Base-by-base conservation (phyloP, 23 tunicate genomes). In the Styela clava region DNA sequence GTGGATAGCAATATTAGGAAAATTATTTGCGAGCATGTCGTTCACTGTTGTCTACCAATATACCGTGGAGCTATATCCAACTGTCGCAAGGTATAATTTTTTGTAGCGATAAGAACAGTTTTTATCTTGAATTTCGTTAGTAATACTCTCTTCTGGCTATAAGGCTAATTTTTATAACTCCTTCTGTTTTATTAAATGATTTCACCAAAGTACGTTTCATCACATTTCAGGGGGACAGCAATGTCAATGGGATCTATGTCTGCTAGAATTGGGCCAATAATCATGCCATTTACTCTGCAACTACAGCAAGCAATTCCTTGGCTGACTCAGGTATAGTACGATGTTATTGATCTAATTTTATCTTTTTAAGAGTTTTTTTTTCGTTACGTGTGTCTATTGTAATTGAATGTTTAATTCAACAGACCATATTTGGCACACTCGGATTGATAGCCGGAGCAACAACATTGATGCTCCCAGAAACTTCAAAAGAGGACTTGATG, bases 261-360 rank as follows among this genome's bases (percentile, higher is more conserved):
- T 1, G 87, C 93, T 7, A 36, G 93, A 27, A 84, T 88, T 52
- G 93, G 93, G 19, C 21, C 84, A 2, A 88, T 88, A 74, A 56
- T 84, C 3, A 27, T 88, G 20, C 93, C 93, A 0, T 84, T 84
- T 33, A 84, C 79, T 9, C 64, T 88, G 0, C 88, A 88, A 68
- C 30, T 84, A 22, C 93, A 88, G 36, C 28, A 51, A 52, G 61
- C 1, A 22, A 61, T 88, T 19, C 88, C 93, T 0, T 88, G 93
- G 93, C 35, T 84, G 23, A 76, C 94, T 3, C 94, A 88, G 86
- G 94, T 88, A 65, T 28, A n/a, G n/a, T n/a, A n/a, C n/a, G n/a
- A n/a, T n/a, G n/a, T n/a, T n/a, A n/a, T n/a, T n/a, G n/a, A n/a
- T n/a, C n/a, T n/a, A n/a, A n/a, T n/a, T n/a, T n/a, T n/a, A n/a